Evolutionary conservation across 2,888 invertebrate genomes (phyloP), one percentile per base, ranked within the genome.

Genomic region (Sphaerophoria taeniata): DNA sequence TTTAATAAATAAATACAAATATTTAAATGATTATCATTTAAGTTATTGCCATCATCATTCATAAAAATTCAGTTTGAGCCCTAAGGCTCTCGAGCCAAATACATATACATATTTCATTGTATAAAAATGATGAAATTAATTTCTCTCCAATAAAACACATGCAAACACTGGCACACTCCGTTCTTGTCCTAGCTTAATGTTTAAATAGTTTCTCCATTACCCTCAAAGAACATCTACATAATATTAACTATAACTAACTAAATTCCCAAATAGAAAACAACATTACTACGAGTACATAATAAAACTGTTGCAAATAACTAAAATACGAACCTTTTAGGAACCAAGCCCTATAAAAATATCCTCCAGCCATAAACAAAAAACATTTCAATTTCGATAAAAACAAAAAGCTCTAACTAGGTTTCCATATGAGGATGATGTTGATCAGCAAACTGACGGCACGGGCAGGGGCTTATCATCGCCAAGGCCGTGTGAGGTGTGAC

Each of bases 341-440:
- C 43, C 39, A 1, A 53, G 43, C 67, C 81, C 85, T 58, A 63
- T 60, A 81, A 75, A 84, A 84, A 85, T 76, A 85, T 63, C 85
- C 81, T 36, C 24, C 34, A 55, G 81, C 76, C 49, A 47, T 58
- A 61, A 85, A 77, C 81, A 81, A 77, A 81, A 85, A 85, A 85
- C 81, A 81, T 81, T 81, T 81, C 76, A 81, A 85, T 77, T 81
- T 85, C 76, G 72, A 85, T 85, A 85, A 81, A 67, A 80, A 81
- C 73, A 77, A 81, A 77, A 81, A 77, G 77, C 70, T 56, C 12
- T 9, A 43, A 31, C 31, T 39, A 47, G 16, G 60, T 60, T 1
- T 24, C 2, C 65, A 60, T 74, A 49, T 2, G 24, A 24, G 24
- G 24, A 24, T 24, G 24, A 24, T 24, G 24, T 24, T 24, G 24